phyloP scores from a whole-genome alignment of 2,113 vertebrate species.

The Gallinago undulata region DNA sequence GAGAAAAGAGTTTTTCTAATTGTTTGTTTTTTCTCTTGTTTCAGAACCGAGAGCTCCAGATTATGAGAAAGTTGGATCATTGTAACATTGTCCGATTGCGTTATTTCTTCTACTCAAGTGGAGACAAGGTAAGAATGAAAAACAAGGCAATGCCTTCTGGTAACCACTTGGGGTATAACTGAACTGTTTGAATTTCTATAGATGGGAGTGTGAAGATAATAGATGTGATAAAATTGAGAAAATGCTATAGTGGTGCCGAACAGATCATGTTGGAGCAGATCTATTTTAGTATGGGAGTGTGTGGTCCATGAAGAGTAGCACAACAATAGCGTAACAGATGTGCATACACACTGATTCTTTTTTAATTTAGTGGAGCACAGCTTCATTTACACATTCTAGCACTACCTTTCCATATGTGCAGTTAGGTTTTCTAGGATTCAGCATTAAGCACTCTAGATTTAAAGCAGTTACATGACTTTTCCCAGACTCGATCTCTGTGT shows the following conservation, averaged over 20 bases:
- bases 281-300: neutral
- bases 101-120: slow-evolving; percentile 99
- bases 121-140: slow-evolving; percentile 89
- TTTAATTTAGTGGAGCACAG: neutral
- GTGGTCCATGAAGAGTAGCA: neutral
- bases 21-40: slow-evolving; percentile 51
- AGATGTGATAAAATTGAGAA: neutral
- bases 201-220: neutral
- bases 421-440: neutral
- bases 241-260: neutral
- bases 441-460: neutral
- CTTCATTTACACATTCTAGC: neutral
- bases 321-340: neutral
- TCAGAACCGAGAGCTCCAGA: slow-evolving; percentile 98
- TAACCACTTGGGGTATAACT: neutral
- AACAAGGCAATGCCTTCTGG: neutral
- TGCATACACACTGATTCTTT: neutral
- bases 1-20: neutral
- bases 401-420: neutral
- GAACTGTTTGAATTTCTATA: neutral
- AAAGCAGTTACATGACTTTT: neutral
- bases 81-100: slow-evolving; percentile 99
- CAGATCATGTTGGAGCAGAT: neutral
- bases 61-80: slow-evolving; percentile 99
- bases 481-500: neutral